phyloP scores from a whole-genome alignment of 2,797 vertebrate genomes.

The Crypturellus tataupa region DNA sequence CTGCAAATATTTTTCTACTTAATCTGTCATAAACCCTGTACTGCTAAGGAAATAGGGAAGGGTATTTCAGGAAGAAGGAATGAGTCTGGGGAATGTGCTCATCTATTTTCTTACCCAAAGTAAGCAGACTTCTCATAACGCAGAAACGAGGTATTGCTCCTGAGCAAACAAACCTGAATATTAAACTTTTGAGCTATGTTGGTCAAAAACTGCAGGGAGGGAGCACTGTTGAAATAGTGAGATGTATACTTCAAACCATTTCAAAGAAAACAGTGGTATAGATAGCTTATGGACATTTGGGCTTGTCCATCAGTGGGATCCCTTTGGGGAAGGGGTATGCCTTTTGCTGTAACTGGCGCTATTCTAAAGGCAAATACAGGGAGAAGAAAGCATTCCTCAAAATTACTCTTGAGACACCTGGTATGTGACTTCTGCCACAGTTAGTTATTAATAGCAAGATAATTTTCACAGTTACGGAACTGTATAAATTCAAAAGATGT shows the following conservation, averaged over 20 bases:
- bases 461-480: background rate
- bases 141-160: background rate
- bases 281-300: background rate
- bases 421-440: background rate
- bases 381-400: background rate
- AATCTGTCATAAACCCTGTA: background rate
- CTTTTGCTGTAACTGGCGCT: background rate
- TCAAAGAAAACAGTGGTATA: background rate
- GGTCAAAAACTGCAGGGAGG: background rate
- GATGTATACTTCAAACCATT: background rate
- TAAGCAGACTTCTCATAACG: constrained; percentile 25
- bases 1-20: constrained; percentile 17
- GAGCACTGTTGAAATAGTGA: background rate
- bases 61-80: constrained; percentile 26
- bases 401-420: background rate
- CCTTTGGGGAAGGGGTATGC: background rate
- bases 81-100: constrained; percentile 30
- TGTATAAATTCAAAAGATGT: no score
- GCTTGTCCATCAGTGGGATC: background rate
- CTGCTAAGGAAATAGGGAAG: background rate
- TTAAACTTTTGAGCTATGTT: background rate
- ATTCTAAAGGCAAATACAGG: background rate
- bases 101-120: constrained; percentile 27
- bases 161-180: constrained; percentile 48
- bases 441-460: background rate